These are phyloP conservation scores for Sebastes cheni DNA, from an alignment of 2,797 vertebrate genomes.

Conservation along the genomic window DNA sequence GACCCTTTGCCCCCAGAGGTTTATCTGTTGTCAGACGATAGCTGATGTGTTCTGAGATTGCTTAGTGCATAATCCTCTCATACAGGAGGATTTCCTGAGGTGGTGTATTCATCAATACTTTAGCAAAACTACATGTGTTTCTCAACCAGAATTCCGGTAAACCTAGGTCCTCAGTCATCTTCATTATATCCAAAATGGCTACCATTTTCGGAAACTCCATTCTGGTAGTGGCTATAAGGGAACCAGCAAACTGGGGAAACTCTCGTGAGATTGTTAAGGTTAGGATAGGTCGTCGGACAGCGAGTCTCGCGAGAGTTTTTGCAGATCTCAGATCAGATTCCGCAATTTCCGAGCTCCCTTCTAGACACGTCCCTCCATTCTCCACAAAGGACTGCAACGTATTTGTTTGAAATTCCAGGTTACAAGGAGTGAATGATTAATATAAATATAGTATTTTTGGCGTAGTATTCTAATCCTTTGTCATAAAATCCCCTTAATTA, in stretches of 20 bases:
- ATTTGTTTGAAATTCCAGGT: background rate
- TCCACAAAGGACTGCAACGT: background rate
- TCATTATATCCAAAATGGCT: background rate
- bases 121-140: background rate
- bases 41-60: no score
- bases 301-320: no score
- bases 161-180: background rate
- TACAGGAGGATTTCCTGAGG: background rate
- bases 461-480: background rate
- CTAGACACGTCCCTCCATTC: background rate
- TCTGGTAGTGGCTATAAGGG: no score
- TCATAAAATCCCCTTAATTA: background rate
- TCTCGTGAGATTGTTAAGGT: no score
- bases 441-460: background rate
- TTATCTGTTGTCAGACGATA: no score
- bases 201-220: background rate
- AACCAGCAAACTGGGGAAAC: no score
- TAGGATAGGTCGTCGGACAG: no score
- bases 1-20: no score
- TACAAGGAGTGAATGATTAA: background rate
- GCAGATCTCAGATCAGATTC: no score
- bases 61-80: background rate
- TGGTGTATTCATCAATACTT: conserved; percentile 6
- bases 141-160: background rate
- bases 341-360: no score